These are phyloP conservation scores for Drosophila pandora DNA, from an alignment of 1,140 invertebrate species.

Conservation along the genomic window DNA sequence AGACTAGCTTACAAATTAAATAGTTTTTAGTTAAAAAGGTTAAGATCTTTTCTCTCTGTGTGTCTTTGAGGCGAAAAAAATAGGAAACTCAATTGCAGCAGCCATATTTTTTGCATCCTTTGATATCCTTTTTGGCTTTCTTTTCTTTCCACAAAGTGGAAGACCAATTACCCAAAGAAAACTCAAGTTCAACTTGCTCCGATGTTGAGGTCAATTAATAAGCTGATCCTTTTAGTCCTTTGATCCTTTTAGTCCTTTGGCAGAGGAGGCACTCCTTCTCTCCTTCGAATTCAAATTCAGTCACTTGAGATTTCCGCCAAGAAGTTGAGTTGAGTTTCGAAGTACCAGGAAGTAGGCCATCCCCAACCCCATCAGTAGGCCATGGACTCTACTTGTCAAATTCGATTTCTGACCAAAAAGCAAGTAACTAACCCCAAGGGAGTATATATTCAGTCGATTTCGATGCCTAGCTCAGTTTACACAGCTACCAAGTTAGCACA, in stretches of 20 bases:
- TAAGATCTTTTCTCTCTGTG: too few relatives aligned
- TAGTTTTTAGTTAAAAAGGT: too few relatives aligned
- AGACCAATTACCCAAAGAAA: constrained; percentile 30
- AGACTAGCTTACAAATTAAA: too few relatives aligned
- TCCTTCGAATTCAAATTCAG: background rate
- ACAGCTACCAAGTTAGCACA: too few relatives aligned
- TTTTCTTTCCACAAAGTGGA: constrained; percentile 7
- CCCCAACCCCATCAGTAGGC: background rate
- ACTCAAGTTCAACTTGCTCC: constrained; percentile 22
- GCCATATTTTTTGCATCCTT: background rate
- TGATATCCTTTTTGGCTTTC: background rate
- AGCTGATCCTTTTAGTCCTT: background rate
- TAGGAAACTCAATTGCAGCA: background rate
- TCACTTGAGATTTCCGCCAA: background rate
- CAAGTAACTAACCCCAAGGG: too few relatives aligned
- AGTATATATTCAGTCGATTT: too few relatives aligned
- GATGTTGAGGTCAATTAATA: constrained; percentile 44
- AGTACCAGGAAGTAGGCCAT: too few relatives aligned
- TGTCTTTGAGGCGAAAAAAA: too few relatives aligned
- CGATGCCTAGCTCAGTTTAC: too few relatives aligned
- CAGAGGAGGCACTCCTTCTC: background rate
- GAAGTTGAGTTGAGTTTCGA: background rate
- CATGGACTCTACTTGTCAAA: too few relatives aligned
- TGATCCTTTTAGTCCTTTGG: background rate
- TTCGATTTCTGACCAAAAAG: too few relatives aligned